Evolutionary conservation across 2,888 invertebrate genomes (phyloP).

Genomic region (Spodoptera picta): DNA sequence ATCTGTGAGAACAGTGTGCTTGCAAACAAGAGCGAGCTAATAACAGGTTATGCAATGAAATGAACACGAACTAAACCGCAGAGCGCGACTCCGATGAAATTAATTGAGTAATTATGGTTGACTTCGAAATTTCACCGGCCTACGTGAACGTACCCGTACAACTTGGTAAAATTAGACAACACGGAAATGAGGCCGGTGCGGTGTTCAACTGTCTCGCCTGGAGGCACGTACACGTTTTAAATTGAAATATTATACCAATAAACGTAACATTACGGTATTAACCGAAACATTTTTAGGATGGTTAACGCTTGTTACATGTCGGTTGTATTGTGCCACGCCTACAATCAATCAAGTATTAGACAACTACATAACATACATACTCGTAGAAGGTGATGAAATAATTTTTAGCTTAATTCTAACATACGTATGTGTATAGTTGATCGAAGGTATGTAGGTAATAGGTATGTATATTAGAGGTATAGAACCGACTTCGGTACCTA

Average conservation of each 20-base stretch:
- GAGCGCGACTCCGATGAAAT: conserved; percentile 64
- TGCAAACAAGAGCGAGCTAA: conserved; percentile 77
- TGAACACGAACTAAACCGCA: conserved; percentile 68
- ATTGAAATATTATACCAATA: conserved; percentile 35
- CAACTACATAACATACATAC: conserved; percentile 12
- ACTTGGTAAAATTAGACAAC: conserved; percentile 57
- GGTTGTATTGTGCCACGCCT: conserved; percentile 18
- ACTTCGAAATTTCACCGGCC: conserved; percentile 64
- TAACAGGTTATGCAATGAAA: conserved; percentile 78
- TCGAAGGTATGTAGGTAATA: too few species aligned
- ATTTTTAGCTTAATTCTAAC: neutral
- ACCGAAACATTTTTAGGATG: conserved; percentile 18
- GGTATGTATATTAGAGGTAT: too few species aligned
- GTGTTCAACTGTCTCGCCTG: conserved; percentile 41
- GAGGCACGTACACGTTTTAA: conserved; percentile 25
- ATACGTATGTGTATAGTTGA: too few species aligned
- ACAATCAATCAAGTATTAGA: conserved; percentile 18
- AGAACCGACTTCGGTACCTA: too few species aligned
- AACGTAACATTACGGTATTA: conserved; percentile 23
- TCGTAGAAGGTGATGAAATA: conserved; percentile 4
- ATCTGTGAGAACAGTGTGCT: conserved; percentile 74
- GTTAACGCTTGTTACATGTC: conserved; percentile 23
- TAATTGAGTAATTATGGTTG: conserved; percentile 76
- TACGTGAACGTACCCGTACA: conserved; percentile 39
- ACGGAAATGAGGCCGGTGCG: conserved; percentile 58